phyloP scores from a whole-genome alignment of 64 coral and sea anemone species.

The Orbicella faveolata region DNA sequence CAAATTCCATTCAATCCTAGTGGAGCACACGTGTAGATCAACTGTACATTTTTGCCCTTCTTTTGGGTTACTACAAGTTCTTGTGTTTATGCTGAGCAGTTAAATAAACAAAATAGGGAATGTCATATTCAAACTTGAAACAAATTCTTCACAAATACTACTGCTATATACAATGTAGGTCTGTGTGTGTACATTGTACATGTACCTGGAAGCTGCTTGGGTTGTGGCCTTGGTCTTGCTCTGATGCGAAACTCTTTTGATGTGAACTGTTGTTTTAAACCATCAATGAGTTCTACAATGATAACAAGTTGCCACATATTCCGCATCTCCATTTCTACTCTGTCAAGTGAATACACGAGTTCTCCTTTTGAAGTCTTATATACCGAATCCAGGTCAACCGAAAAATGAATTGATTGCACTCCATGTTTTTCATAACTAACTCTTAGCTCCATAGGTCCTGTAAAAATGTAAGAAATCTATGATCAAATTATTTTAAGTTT shows the following conservation, averaged over 20 bases:
- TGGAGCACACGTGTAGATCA: too few relatives aligned
- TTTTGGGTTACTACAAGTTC: too few relatives aligned
- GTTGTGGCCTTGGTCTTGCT: conserved; percentile 65
- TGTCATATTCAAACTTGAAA: too few relatives aligned
- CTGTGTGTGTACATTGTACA: neutral
- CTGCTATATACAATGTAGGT: neutral
- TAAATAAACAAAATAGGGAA: too few relatives aligned
- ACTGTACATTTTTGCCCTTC: too few relatives aligned
- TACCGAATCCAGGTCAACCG: conserved; percentile 78
- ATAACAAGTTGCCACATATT: conserved; percentile 76
- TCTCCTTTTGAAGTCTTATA: conserved; percentile 67
- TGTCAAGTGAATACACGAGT: conserved; percentile 69
- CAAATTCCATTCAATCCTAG: too few relatives aligned
- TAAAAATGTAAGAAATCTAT: neutral
- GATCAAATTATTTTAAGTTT: neutral
- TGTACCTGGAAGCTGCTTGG: conserved; percentile 1
- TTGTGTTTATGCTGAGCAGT: too few relatives aligned
- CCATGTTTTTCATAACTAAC: conserved; percentile 36
- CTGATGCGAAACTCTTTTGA: conserved; percentile 77
- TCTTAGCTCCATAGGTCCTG: conserved; percentile 62
- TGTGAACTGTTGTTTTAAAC: conserved; percentile 18
- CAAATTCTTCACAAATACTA: too few relatives aligned
- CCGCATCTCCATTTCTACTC: conserved; percentile 68
- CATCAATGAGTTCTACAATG: conserved; percentile 52
- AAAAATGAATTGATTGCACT: conserved; percentile 41